Base-by-base conservation (phyloP, 1,140 invertebrate species). In the Chelonus insularis region DNA sequence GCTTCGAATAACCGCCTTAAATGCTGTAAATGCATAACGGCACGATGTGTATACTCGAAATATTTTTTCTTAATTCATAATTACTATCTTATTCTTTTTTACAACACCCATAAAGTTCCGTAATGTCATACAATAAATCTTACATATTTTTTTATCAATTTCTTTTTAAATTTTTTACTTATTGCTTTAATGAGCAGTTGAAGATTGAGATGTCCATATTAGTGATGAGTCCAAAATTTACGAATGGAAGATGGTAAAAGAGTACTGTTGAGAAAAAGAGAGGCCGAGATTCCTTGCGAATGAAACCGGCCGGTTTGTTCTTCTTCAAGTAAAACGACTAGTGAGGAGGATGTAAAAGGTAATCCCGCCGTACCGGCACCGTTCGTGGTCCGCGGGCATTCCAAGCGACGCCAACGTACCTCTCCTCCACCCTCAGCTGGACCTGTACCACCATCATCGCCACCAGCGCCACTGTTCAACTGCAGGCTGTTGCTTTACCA, bases 381-480 rank as follows among this genome's bases (percentile, higher is more conserved):
- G 68, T 74, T 75, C 3, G 25, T 29, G 25, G 25, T 4, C 25
- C 71, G 25, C 39, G 72, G 70, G 69, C 73, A 77, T 77, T 76
- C 74, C 74, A 74, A 68, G 68, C 72, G 72, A 76, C 73, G 75
- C 75, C 72, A 77, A 75, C 74, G 67, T 75, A 62, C 7, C 25
- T 29, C 25, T 29, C 7, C 25, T 29, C 3, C 25, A 29, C 25
- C 25, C 25, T 29, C 66, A 62, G 66, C 69, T 68, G 25, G 7
- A 29, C 25, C 25, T 29, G 25, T 29, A 29, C 25, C 25, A 29
- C 7, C 25, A 7, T 7, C 25, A 29, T 29, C 25, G 25, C 25
- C 25, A 7, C 7, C 25, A 29, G 25, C 25, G 25, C 25, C 25
- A 29, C 25, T 29, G 25, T 29, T 4, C 25, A 29, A 29, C 25